Evolutionary conservation across 2,888 invertebrate genomes (phyloP).

Genomic region (Hofmannophila pseudospretella): DNA sequence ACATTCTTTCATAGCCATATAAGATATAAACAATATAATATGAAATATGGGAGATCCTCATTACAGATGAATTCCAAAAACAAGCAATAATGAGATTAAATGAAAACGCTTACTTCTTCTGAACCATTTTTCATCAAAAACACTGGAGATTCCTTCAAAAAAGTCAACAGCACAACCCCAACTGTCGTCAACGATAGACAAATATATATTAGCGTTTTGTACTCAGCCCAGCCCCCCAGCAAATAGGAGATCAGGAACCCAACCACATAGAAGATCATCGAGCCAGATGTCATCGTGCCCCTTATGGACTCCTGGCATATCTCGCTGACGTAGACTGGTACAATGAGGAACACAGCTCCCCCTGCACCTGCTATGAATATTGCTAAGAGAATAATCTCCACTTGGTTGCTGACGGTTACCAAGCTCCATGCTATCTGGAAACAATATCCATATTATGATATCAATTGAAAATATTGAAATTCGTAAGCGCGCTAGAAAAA

Average conservation of each 20-base stretch:
- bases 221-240: conserved; percentile 43
- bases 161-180: conserved; percentile 25
- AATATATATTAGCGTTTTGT: conserved; percentile 39
- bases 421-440: conserved; percentile 47
- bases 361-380: conserved; percentile 47
- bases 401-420: conserved; percentile 28
- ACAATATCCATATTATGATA: background rate
- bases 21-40: no score
- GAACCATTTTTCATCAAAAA: conserved; percentile 45
- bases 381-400: conserved; percentile 42
- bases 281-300: conserved; percentile 45
- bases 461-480: no score
- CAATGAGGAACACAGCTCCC: conserved; percentile 33
- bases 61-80: no score
- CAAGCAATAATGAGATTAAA: no score
- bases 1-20: background rate
- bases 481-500: no score
- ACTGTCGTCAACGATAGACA: conserved; percentile 31
- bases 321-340: conserved; percentile 48
- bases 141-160: conserved; percentile 49
- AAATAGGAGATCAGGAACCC: conserved; percentile 53
- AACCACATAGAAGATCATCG: conserved; percentile 27
- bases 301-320: conserved; percentile 53
- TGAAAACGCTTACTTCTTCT: conserved; percentile 48
- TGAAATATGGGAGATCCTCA: no score